Conservation (phyloP, 2,888 invertebrate species). For the Colletes collaris region DNA sequence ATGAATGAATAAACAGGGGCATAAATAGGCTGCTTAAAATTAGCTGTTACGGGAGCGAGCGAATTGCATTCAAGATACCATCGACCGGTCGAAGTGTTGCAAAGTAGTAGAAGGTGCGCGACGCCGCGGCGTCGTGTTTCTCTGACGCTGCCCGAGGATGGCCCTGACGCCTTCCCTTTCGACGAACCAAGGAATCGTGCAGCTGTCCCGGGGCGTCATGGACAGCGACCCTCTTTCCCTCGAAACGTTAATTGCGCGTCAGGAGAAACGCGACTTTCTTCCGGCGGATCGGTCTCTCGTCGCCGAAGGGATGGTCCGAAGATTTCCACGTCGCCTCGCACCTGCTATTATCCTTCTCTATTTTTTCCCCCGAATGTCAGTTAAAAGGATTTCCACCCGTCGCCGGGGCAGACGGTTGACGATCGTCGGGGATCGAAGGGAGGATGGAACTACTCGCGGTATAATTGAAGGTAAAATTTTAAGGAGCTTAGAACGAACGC, state of each 20-base stretch:
- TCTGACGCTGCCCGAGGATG: conserved; percentile 30
- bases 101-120: conserved; percentile 47
- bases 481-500: conserved; percentile 22
- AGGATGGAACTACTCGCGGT: not conserved
- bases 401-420: not conserved
- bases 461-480: conserved; percentile 37
- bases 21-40: conserved; percentile 76
- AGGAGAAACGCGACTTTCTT: not conserved
- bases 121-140: conserved; percentile 16
- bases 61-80: conserved; percentile 75
- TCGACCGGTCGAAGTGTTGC: conserved; percentile 63
- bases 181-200: conserved; percentile 55
- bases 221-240: conserved; percentile 60
- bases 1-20: conserved; percentile 76
- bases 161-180: conserved; percentile 39
- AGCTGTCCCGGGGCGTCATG: conserved; percentile 71
- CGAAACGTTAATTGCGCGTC: conserved; percentile 18
- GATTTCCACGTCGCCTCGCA: too few relatives aligned
- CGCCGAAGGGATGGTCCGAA: not conserved
- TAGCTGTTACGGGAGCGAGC: conserved; percentile 73
- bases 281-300: not conserved
- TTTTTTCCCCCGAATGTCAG: not conserved
- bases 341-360: too few relatives aligned
- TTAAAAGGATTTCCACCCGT: not conserved
- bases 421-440: not conserved